Evolutionary conservation across 2,797 vertebrate species (phyloP), one percentile per base, ranked within the genome.

Genomic region (Morelia viridis): DNA sequence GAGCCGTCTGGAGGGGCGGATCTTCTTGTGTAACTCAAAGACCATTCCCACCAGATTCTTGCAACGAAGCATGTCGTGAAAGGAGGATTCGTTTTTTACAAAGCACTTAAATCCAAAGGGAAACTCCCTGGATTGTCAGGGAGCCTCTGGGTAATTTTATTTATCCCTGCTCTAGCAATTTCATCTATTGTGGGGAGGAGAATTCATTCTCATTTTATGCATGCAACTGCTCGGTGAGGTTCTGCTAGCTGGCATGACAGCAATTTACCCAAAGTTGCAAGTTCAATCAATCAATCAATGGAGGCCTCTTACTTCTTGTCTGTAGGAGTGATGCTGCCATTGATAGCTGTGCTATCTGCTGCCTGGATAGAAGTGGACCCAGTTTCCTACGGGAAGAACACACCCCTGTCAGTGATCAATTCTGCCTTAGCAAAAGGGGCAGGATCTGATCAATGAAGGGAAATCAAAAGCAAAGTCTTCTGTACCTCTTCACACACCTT

Each of bases 331-430:
- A 99, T 98, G 96, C 98, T 99, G 97, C 99, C 99, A 84, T 99
- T 99, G 96, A 99, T 98, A 24, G 99, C 99, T 35, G 99, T 99
- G 97, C 99, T 99, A 98, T 99, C 99, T 94, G 99, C 99, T 94
- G 99, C 99, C 96, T 99, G 99, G 96, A 99, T 99, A 65, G 99
- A 99, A 28, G 99, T 99, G 57, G 99, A 99, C 85, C 98, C 98
- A 0, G 98, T 98, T 95, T 99, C 99, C 99, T 99, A 95, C 65
- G 93, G 91, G 91, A 61, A 92, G 90, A 80, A 93, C 94, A 89
- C 22, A 84, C 4, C 35, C 26, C 83, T 86, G 93, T 65, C 92
- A 83, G 19, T 76, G n/a, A n/a, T 65, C 11, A 50, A 80, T 65
- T 71, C 71, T 80, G 53, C 80, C 93, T 92, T 86, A 87, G 57